A percentile compares a stretch with the other conserved stretches of the same genome.
These are phyloP conservation scores for Stomatorhinus walkeri DNA, from an alignment of 2,797 vertebrate genomes.

Conservation along the genomic window DNA sequence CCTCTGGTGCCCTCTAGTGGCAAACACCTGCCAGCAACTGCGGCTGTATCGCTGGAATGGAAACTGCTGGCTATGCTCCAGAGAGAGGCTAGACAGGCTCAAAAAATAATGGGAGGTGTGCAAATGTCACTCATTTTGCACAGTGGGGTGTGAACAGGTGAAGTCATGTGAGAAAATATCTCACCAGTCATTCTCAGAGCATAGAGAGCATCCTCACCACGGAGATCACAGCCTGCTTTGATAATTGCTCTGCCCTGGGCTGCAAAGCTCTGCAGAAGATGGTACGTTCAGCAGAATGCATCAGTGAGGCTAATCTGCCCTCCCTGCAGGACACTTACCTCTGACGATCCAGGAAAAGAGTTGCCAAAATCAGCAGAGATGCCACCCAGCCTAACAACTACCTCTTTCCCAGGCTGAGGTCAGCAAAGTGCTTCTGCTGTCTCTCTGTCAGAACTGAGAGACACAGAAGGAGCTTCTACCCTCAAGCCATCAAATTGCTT, in stretches of 20 bases:
- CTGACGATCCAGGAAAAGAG: not conserved
- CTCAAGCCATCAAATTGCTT: not conserved
- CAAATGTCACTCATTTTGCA: not conserved
- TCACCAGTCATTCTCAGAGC: not conserved
- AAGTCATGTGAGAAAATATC: not conserved
- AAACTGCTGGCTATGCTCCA: too few species aligned
- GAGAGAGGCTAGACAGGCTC: not conserved
- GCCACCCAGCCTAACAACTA: not conserved
- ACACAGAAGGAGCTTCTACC: not conserved
- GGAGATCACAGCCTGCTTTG: not conserved
- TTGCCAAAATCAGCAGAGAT: not conserved
- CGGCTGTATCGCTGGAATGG: not conserved
- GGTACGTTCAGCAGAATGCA: not conserved
- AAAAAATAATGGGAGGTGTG: not conserved
- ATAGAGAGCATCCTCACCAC: not conserved
- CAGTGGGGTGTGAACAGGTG: not conserved
- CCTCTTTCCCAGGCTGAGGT: not conserved
- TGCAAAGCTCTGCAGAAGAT: not conserved
- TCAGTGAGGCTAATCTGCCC: not conserved
- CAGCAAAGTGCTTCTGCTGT: not conserved
- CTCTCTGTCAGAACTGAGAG: not conserved
- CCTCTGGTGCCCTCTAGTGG: conserved; percentile 44
- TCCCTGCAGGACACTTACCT: not conserved
- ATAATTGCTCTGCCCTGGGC: not conserved
- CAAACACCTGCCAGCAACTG: not conserved